A percentile compares a stretch with the other conserved stretches of the same genome.
phyloP scores from a whole-genome alignment of 2,888 invertebrate genomes.

The Emmelina monodactyla region DNA sequence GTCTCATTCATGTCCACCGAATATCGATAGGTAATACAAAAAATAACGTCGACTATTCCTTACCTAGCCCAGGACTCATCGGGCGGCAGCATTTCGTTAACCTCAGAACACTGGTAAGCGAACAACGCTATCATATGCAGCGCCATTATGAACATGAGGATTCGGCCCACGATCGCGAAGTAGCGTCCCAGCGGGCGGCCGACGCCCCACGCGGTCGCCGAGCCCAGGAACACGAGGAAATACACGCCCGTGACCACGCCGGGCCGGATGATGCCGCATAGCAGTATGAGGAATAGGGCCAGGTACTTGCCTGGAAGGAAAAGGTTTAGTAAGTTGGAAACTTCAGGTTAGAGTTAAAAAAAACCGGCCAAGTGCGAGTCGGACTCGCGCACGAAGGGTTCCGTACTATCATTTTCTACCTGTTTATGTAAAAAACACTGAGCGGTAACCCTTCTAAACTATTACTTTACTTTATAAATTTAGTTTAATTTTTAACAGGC shows the following conservation, averaged over 20 bases:
- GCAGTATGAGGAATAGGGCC: slow-evolving; percentile 71
- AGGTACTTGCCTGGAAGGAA: slow-evolving; percentile 72
- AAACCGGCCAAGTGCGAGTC: too few relatives aligned
- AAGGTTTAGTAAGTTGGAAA: too few relatives aligned
- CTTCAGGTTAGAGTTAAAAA: too few relatives aligned
- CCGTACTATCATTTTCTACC: too few relatives aligned
- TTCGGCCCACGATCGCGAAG: slow-evolving; percentile 78
- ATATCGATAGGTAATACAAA: too few relatives aligned
- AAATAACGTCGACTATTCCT: slow-evolving; percentile 14
- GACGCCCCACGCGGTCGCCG: slow-evolving; percentile 88
- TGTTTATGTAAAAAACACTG: too few relatives aligned
- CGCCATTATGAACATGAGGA: slow-evolving; percentile 77
- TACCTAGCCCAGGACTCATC: slow-evolving; percentile 80
- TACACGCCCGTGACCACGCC: slow-evolving; percentile 86
- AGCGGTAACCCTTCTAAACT: too few relatives aligned
- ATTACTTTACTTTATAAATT: too few relatives aligned
- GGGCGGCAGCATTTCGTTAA: slow-evolving; percentile 72
- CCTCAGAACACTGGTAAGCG: slow-evolving; percentile 86
- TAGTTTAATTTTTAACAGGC: too few relatives aligned
- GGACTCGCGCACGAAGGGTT: too few relatives aligned
- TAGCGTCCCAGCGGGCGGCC: slow-evolving; percentile 77
- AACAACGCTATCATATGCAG: slow-evolving; percentile 77
- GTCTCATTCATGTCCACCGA: too few relatives aligned
- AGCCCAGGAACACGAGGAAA: slow-evolving; percentile 83
- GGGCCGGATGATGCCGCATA: slow-evolving; percentile 80